A percentile compares a stretch with the other conserved stretches of the same genome.
Evolutionary conservation across 2,113 vertebrate genomes (phyloP).

Genomic region (Carettochelys insculpta): DNA sequence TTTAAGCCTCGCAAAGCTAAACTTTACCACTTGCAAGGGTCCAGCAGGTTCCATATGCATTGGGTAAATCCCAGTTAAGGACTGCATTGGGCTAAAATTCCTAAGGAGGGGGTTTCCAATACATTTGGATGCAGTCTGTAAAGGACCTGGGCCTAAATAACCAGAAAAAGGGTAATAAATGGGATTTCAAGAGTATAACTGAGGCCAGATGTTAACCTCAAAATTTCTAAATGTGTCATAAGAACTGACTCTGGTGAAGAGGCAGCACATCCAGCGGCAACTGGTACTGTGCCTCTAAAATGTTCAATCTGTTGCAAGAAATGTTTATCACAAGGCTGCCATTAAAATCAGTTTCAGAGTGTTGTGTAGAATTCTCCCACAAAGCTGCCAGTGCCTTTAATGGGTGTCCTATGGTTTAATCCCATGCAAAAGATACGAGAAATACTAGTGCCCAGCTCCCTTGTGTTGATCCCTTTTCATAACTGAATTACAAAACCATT

Average conservation of each 20-base stretch:
- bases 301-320: not conserved
- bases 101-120: not conserved
- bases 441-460: not conserved
- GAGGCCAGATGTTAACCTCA: not conserved
- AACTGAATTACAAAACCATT: not conserved
- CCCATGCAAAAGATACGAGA: not conserved
- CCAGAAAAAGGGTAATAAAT: not conserved
- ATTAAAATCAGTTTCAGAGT: not conserved
- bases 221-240: not conserved
- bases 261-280: not conserved
- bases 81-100: slow-evolving; percentile 23
- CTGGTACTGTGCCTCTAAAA: not conserved
- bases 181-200: not conserved
- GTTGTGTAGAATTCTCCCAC: not conserved
- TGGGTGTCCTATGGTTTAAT: not conserved
- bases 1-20: slow-evolving; percentile 35
- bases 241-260: not conserved
- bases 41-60: not conserved
- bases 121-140: not conserved
- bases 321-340: not conserved
- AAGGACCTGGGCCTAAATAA: not conserved
- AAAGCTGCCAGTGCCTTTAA: not conserved
- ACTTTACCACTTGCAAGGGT: slow-evolving; percentile 18
- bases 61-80: too few species aligned
- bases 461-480: rapidly evolving